phyloP scores from a whole-genome alignment of 2,888 invertebrate species.

The Frankliniella fusca region DNA sequence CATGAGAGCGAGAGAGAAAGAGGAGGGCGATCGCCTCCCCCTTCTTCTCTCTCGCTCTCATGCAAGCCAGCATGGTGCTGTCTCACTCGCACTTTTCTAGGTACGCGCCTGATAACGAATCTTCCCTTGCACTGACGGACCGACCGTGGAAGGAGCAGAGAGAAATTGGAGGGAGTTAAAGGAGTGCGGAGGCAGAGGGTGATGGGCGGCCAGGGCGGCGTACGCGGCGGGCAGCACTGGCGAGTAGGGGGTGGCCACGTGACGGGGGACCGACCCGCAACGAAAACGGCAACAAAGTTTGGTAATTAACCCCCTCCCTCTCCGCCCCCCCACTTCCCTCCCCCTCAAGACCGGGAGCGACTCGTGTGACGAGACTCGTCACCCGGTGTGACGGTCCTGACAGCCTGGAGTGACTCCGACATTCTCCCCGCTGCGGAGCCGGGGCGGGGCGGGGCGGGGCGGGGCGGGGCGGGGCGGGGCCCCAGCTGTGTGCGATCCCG shows the following conservation, averaged over 20 bases:
- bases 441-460: background rate
- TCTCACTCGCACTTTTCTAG: too few relatives aligned
- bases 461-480: background rate
- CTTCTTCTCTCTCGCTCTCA: too few relatives aligned
- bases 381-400: background rate
- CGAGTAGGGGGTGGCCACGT: background rate
- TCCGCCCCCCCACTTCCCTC: too few relatives aligned
- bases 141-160: background rate
- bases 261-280: background rate
- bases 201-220: background rate
- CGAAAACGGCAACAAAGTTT: constrained; percentile 26
- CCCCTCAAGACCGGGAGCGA: background rate
- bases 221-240: background rate
- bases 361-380: constrained; percentile 20
- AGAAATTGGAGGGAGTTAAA: background rate
- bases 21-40: too few relatives aligned
- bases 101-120: too few relatives aligned
- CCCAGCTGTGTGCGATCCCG: background rate
- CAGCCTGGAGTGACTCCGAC: background rate
- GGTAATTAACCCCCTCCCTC: background rate
- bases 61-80: too few relatives aligned
- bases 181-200: too few relatives aligned
- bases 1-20: too few relatives aligned
- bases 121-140: too few relatives aligned
- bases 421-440: background rate